Evolutionary conservation across 30 jellyfish, hydroid and myxozoan genomes (phyloP), one percentile per base, ranked within the genome.

Genomic region (Pelagia noctiluca): DNA sequence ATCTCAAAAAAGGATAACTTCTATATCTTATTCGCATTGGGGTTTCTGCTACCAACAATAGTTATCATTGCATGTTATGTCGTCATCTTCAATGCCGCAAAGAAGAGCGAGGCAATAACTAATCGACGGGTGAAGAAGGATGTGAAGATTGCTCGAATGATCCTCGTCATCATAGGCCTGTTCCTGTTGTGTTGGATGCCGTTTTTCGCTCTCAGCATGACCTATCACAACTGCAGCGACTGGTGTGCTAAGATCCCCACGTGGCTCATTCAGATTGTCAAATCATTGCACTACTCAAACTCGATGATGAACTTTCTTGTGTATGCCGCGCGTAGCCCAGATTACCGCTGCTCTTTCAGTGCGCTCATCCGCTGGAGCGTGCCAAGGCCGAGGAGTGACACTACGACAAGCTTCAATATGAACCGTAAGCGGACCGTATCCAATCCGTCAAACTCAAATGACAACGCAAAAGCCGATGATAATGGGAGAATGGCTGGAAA

Each of bases 271-370:
- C 26, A 35, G 25, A 26, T 91, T 18, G 34, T 87, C 42, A 84
- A 84, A 36, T 69, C 88, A 5, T 50, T 91, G 54, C 98, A 86
- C 67, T 84, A 84, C 49, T 47, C 96, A 22, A 91, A 91, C 75
- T 74, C 94, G 24, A 91, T 91, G 98, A 91, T 91, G 98, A 91
- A 91, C 75, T 84, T 91, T 57, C 70, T 74, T 28, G 98, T 91
- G 46, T 91, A 91, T 54, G 98, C 98, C n/a, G 96, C 57, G 2
- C 96, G 98, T 47, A 91, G 98, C 63, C 98, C 96, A 3, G 96
- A 84, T 49, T 91, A 64, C 48, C 85, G 98, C 33, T 66, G 81
- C 2, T 78, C 96, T 3, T 92, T 92, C 70, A 92, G 82, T 38
- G 88, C 96, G 18, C 82, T 92, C 50, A 85, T 85, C 53, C 84